Percentiles rank a stretch among this genome's conserved stretches.
These are phyloP conservation scores for Rhopalosiphum nymphaeae DNA, from an alignment of 2,888 invertebrate species.

Conservation along the genomic window DNA sequence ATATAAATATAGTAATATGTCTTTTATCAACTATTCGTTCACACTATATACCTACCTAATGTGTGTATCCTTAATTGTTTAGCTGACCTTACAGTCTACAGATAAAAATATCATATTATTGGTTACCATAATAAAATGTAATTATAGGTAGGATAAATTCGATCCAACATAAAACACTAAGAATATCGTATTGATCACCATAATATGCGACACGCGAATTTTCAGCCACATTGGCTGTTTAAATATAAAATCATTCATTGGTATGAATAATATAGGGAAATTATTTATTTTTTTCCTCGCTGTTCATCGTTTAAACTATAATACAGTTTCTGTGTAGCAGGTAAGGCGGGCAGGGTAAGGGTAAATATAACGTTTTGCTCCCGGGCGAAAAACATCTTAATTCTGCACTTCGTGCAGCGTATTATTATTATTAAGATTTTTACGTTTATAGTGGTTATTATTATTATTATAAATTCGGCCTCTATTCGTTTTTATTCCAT, in stretches of 20 bases:
- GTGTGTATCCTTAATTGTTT: neutral
- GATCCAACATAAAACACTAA: neutral
- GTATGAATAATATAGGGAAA: neutral
- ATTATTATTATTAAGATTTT: neutral
- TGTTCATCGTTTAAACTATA: neutral
- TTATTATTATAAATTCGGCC: neutral
- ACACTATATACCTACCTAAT: neutral
- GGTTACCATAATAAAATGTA: neutral
- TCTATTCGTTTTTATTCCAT: neutral
- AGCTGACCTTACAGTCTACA: neutral
- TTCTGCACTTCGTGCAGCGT: neutral
- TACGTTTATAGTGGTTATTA: neutral
- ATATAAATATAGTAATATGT: neutral
- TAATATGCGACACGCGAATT: neutral
- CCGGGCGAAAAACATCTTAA: constrained; percentile 7
- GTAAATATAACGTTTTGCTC: neutral
- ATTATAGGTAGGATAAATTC: neutral
- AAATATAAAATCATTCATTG: neutral
- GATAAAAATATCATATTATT: neutral
- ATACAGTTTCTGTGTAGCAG: neutral
- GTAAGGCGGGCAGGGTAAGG: neutral
- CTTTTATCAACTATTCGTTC: neutral
- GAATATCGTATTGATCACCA: neutral
- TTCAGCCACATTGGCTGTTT: neutral
- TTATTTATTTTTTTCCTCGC: neutral